Evolutionary conservation across 2,113 vertebrate species (phyloP), one percentile per base, ranked within the genome.

Genomic region (Mobula hypostoma): DNA sequence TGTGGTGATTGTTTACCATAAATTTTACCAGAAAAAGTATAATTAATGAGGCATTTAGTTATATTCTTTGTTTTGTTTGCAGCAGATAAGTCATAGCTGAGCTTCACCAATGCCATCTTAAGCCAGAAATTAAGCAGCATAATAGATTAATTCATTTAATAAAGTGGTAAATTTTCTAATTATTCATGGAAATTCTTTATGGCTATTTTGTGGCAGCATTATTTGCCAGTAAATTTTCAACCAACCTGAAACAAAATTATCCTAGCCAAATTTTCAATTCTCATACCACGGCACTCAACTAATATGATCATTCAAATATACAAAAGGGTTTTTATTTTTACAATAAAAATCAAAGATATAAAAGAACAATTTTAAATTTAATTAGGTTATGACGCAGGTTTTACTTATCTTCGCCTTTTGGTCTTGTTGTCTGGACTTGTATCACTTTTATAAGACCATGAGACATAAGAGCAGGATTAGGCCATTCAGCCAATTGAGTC

Each of bases 241-340:
- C 58, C 32, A 7, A 15, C 32, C 1, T 12, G 63, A 61, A 27
- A n/a, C 24, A 87, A 29, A 48, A 85, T 61, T 61, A 61, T 7
- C 58, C 29, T 32, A 19, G n/a, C 27, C 7, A 19, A 17, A 17
- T 66, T 68, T 90, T 32, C 61, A 66, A 21, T 15, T 90, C 61
- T n/a, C 29, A 17, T 29, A 15, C 63, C 14, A 15, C 63, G 58
- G 36, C 61, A 32, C 58, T 29, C 58, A 66, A 32, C 3, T 7
- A 90, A 90, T 68, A 90, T 32, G n/a, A 32, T n/a, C 32, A 66
- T 66, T 90, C 85, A 90, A 66, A 90, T n/a, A 7, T 63, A 66
- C 66, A 21, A 24, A 24, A 61, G 6, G 7, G 56, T n/a, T 66
- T 19, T 68, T 48, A 66, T 68, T 90, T 61, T 0, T 90, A 66